These are phyloP conservation scores for Coendou prehensilis DNA, from an alignment of 2,797 vertebrate genomes.

Conservation along the genomic window DNA sequence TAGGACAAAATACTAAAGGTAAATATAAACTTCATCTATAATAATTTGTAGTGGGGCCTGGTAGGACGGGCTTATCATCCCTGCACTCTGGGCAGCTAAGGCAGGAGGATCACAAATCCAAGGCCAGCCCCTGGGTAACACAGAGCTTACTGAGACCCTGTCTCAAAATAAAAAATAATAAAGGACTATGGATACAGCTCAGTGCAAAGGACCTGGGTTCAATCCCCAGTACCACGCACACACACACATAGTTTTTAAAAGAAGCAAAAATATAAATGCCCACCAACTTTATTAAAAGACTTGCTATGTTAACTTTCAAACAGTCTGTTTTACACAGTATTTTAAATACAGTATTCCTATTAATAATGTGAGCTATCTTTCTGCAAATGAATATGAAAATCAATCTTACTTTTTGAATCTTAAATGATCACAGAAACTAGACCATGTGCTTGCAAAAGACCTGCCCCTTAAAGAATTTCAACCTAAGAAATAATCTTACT, in stretches of 20 bases:
- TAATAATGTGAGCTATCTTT: conserved; percentile 50
- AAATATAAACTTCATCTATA: not conserved
- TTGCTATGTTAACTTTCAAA: not conserved
- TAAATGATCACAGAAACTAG: conserved; percentile 30
- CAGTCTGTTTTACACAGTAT: not conserved
- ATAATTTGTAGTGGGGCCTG: not conserved
- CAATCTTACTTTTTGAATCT: conserved; percentile 46
- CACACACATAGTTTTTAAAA: conserved; percentile 12
- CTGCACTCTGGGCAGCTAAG: not conserved
- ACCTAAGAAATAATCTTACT: conserved; percentile 37
- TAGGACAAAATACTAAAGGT: not conserved
- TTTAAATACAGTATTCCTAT: conserved; percentile 36
- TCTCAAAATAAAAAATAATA: not conserved
- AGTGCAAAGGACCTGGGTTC: not conserved
- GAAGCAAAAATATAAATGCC: not conserved
- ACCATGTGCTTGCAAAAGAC: not conserved
- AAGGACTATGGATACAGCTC: not conserved
- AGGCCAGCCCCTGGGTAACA: not conserved
- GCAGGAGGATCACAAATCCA: not conserved
- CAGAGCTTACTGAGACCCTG: not conserved
- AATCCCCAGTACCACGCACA: not conserved
- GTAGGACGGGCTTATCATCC: not conserved
- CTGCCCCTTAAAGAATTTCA: conserved; percentile 29
- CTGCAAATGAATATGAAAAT: conserved; percentile 23
- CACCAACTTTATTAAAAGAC: conserved; percentile 10